These are phyloP conservation scores for Drosophila subobscura DNA, from an alignment of 1,140 invertebrate genomes.

Conservation along the genomic window DNA sequence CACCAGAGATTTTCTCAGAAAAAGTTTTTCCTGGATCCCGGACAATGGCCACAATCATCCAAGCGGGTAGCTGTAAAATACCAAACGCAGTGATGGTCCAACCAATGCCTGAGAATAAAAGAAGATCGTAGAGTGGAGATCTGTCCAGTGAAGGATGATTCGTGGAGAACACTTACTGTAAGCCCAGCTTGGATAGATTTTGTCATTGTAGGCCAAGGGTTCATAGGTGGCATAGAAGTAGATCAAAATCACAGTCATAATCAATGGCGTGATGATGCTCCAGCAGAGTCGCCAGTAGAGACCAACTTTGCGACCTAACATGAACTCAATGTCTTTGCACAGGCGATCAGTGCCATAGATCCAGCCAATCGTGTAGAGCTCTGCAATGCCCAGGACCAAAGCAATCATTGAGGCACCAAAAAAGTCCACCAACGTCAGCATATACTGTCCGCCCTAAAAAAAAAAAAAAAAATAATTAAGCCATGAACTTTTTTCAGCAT, in stretches of 20 bases:
- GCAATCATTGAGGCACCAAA: conserved; percentile 90
- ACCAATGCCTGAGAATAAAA: conserved; percentile 83
- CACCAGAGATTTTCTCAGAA: conserved; percentile 83
- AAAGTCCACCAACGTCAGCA: conserved; percentile 91
- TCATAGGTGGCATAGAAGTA: conserved; percentile 86
- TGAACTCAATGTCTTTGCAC: conserved; percentile 87
- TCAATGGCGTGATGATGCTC: conserved; percentile 89
- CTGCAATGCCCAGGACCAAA: conserved; percentile 87
- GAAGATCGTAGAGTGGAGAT: not conserved
- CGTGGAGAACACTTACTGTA: conserved; percentile 76
- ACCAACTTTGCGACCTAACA: conserved; percentile 88
- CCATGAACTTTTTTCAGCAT: too few species aligned
- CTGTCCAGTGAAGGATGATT: not conserved
- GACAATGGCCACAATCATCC: conserved; percentile 84
- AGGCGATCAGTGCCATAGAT: conserved; percentile 89
- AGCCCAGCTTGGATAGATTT: conserved; percentile 84
- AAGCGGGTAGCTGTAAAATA: conserved; percentile 85
- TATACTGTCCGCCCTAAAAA: conserved; percentile 90
- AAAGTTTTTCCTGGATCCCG: conserved; percentile 77
- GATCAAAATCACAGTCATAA: conserved; percentile 87
- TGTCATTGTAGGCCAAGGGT: conserved; percentile 84
- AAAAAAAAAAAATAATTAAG: not conserved
- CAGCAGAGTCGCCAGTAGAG: conserved; percentile 93
- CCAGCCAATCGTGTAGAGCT: conserved; percentile 87
- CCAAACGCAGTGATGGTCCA: conserved; percentile 86